Evolutionary conservation across 2,113 vertebrate species (phyloP), one percentile per base, ranked within the genome.

Genomic region (Oostethus manadensis): DNA sequence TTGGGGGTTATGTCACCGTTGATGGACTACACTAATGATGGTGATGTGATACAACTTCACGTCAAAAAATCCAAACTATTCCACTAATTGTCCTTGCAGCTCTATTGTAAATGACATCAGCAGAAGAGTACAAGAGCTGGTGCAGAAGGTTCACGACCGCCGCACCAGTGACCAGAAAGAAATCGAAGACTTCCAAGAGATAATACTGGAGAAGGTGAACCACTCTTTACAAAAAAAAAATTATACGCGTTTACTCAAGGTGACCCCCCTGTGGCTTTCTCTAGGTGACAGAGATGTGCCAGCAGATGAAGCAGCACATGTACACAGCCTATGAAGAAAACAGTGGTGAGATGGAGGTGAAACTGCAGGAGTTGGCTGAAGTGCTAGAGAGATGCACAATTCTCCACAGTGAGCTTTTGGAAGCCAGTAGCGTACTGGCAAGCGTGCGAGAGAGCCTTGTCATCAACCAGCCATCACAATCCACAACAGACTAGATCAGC

Each of bases 301-400:
- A 90, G 74, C 85, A 91, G 77, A 79, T 95, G 77, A 92, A 92
- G 70, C 91, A 90, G 50, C 76, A 72, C 46, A 87, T 95, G 78
- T 92, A 87, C 73, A 80, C 60, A 5, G 70, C 87, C 22, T 95
- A 93, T 8, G 86, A 88, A 21, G 56, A 82, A 4, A 90, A 93
- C 78, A 93, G 89, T 45, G 78, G 69, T 46, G 78, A 83, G 62
- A 92, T 95, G 73, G 88, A 93, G 77, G 80, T 87, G 55, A 87
- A 86, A 62, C 82, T 95, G 57, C 88, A 87, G 56, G 90, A 92
- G 84, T 70, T 95, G 67, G 71, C 77, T 0, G 80, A 87, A 62
- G 84, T 91, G 58, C 81, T 94, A 76, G 81, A 88, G 4, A 86
- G 83, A 16, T 89, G 93, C 66, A 82, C 55, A 3, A 79, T 68